Conservation (phyloP, 1,140 invertebrate species). For the Dendrolimus punctatus region DNA sequence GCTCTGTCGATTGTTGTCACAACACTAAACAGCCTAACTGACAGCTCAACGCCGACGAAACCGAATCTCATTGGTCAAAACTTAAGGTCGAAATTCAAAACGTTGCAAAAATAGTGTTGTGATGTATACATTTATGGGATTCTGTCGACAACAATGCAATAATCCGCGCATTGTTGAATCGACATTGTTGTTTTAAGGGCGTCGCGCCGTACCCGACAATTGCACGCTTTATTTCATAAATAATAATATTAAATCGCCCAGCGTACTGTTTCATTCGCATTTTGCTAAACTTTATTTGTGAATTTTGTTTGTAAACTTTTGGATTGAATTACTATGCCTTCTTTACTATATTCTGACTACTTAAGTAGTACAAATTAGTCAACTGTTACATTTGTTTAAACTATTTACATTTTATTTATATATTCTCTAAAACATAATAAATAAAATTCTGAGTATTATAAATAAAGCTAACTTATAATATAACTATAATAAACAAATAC, state of each 20-base stretch:
- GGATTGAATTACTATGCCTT: no score
- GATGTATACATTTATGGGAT: conserved; percentile 43
- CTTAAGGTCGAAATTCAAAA: conserved; percentile 14
- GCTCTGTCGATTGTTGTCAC: conserved; percentile 44
- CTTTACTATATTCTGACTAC: no score
- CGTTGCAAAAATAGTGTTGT: conserved; percentile 31
- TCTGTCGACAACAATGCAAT: conserved; percentile 63
- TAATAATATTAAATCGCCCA: conserved; percentile 66
- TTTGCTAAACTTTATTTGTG: conserved; percentile 31
- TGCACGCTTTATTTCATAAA: conserved; percentile 69
- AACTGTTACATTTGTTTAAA: no score
- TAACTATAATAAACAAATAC: no score
- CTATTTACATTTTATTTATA: no score
- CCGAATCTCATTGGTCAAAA: conserved; percentile 25
- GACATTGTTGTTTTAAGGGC: conserved; percentile 71
- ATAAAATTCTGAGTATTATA: no score
- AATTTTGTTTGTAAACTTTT: no score
- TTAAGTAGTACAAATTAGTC: no score
- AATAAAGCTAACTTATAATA: no score
- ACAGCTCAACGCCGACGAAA: conserved; percentile 18
- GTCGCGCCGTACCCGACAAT: conserved; percentile 57
- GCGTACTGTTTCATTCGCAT: conserved; percentile 49
- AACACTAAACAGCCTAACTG: conserved; percentile 32
- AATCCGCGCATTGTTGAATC: conserved; percentile 66
- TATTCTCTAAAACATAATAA: no score